Evolutionary conservation across 30 jellyfish, hydroid and myxozoan genomes (phyloP), one percentile per base, ranked within the genome.

Genomic region (Chrysaora quinquecirrha): DNA sequence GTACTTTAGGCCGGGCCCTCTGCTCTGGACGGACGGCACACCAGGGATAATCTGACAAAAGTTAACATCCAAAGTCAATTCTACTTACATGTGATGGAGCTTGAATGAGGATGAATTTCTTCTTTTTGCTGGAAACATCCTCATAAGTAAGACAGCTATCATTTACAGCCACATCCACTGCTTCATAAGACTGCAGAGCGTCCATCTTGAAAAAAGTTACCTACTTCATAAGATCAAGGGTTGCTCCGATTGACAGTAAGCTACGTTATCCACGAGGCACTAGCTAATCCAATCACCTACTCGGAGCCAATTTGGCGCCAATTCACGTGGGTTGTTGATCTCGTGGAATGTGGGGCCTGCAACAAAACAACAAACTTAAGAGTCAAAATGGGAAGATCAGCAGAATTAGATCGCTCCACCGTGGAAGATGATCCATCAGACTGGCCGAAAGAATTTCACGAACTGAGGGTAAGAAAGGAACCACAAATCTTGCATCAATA

Each of bases 381-480:
- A n/a, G n/a, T n/a, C n/a, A 52, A 25, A 52, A 3, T 52, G 68
- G 25, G 29, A 19, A 16, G 19, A 16, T 4, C 3, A 25, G 68
- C 29, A 3, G 68, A 52, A 20, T 20, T 52, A 20, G 19, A 52
- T 20, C 68, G 68, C 3, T 52, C 68, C 25, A 3, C 80, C 14
- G 34, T 77, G 3, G 16, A 19, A 18, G 97, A 88, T 64, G 97
- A 88, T 43, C 94, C 96, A 29, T 78, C 76, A 31, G 89, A 88
- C 29, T 88, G 97, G 97, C 94, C 97, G 3, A 34, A 34, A 61
- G 79, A 80, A 31, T 56, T 88, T 71, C 80, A 80, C 68, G 94
- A 80, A 35, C 77, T 88, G 48, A 25, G 88, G 86, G 97, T 88
- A 73, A 29, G 60, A 22, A 10, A 10, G 43, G 30, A 30, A 0